Percentiles rank a stretch among this genome's conserved stretches.
phyloP scores from a whole-genome alignment of 2,888 invertebrate species.

The Suillia variegata region DNA sequence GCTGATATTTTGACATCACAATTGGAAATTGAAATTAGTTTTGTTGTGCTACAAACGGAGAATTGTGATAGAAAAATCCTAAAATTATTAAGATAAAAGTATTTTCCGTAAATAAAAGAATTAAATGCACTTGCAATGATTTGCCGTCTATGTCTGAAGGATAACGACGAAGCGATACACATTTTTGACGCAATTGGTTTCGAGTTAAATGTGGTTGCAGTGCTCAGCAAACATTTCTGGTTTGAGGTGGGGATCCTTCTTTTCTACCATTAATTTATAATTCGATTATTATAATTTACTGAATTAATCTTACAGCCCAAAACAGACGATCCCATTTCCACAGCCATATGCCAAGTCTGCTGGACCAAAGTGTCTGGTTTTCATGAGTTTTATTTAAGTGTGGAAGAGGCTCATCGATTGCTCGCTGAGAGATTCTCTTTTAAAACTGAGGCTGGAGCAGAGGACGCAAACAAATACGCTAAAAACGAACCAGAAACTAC shows the following conservation, averaged over 20 bases:
- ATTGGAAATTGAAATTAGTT: too few relatives aligned
- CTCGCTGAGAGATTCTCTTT: slow-evolving; percentile 50
- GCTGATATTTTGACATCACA: too few relatives aligned
- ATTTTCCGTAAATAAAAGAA: too few relatives aligned
- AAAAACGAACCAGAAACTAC: slow-evolving; percentile 6
- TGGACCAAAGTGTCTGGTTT: slow-evolving; percentile 50
- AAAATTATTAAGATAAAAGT: too few relatives aligned
- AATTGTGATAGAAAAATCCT: too few relatives aligned
- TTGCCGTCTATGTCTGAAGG: slow-evolving; percentile 55
- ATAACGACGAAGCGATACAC: slow-evolving; percentile 47
- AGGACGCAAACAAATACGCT: background rate
- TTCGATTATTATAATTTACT: too few relatives aligned
- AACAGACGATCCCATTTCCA: slow-evolving; percentile 51
- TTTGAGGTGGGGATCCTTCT: slow-evolving; percentile 53
- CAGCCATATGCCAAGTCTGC: slow-evolving; percentile 50
- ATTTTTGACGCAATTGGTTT: slow-evolving; percentile 50
- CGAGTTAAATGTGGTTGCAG: slow-evolving; percentile 45
- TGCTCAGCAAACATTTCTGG: slow-evolving; percentile 57
- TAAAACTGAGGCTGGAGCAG: slow-evolving; percentile 27
- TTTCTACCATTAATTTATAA: too few relatives aligned
- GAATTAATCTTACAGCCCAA: slow-evolving; percentile 33
- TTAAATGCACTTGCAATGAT: too few relatives aligned
- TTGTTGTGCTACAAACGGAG: too few relatives aligned
- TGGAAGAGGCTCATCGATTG: slow-evolving; percentile 50
- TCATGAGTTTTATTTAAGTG: slow-evolving; percentile 46